A percentile compares a stretch with the other conserved stretches of the same genome.
Evolutionary conservation across 2,888 invertebrate genomes (phyloP).

Genomic region (Callimorpha dominula): DNA sequence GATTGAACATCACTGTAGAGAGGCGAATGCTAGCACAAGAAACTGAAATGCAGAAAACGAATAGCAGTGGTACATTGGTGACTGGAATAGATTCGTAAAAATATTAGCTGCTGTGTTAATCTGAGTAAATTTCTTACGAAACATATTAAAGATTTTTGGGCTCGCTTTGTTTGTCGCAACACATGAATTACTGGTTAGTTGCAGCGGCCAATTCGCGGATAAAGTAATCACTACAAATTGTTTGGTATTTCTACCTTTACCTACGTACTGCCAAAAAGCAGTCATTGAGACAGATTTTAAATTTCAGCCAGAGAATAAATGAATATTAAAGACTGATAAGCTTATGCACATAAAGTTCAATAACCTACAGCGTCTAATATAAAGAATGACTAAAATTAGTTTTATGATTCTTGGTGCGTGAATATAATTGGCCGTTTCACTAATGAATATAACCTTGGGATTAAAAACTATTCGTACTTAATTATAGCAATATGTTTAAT

Average conservation of each 20-base stretch:
- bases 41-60: background rate
- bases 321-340: slow-evolving; percentile 4
- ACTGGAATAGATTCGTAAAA: background rate
- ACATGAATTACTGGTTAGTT: background rate
- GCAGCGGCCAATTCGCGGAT: background rate
- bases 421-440: slow-evolving; percentile 1
- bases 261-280: background rate
- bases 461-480: background rate
- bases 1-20: background rate
- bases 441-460: slow-evolving; percentile 1
- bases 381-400: background rate
- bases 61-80: background rate
- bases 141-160: background rate
- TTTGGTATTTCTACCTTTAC: background rate
- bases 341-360: slow-evolving; percentile 1
- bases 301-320: background rate
- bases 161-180: background rate
- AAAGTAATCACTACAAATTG: background rate
- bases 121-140: background rate
- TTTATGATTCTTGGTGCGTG: slow-evolving; percentile 4
- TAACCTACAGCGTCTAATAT: background rate
- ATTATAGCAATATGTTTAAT: background rate
- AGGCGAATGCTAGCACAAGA: background rate
- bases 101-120: background rate
- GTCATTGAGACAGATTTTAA: background rate